phyloP scores from a whole-genome alignment of 2,797 vertebrate species.

The Rallus crepitans region DNA sequence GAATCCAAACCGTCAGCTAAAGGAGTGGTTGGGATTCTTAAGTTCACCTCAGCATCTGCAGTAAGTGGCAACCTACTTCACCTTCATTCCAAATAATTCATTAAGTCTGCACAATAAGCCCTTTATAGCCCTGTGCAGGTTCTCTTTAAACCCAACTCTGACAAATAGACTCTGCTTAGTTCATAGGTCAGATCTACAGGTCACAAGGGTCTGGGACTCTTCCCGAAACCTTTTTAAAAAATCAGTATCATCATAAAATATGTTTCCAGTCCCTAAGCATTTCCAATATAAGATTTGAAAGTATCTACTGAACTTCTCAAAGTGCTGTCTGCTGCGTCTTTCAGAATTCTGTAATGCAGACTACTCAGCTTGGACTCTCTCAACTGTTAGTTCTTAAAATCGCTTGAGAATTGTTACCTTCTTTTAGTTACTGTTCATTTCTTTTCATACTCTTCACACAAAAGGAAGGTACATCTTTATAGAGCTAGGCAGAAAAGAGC shows the following conservation, averaged over 20 bases:
- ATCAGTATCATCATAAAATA: neutral
- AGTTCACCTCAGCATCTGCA: constrained; percentile 28
- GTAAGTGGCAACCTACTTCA: constrained; percentile 37
- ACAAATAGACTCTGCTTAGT: neutral
- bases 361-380: neutral
- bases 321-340: neutral
- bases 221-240: constrained; percentile 27
- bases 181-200: neutral
- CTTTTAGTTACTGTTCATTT: constrained; percentile 66
- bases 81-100: neutral
- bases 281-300: neutral
- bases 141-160: neutral
- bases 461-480: constrained; percentile 68
- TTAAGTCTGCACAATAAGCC: neutral
- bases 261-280: neutral
- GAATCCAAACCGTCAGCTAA: constrained; percentile 30
- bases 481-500: constrained; percentile 70
- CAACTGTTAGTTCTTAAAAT: constrained; percentile 24
- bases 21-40: neutral
- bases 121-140: neutral
- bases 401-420: constrained; percentile 61
- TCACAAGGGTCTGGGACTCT: neutral
- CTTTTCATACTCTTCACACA: constrained; percentile 72
- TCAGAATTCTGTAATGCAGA: constrained; percentile 8
- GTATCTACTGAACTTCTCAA: neutral